Percentiles rank a stretch among this genome's conserved stretches.
Conservation (phyloP, 2,113 vertebrate species). For the Gadus chalcogrammus region DNA sequence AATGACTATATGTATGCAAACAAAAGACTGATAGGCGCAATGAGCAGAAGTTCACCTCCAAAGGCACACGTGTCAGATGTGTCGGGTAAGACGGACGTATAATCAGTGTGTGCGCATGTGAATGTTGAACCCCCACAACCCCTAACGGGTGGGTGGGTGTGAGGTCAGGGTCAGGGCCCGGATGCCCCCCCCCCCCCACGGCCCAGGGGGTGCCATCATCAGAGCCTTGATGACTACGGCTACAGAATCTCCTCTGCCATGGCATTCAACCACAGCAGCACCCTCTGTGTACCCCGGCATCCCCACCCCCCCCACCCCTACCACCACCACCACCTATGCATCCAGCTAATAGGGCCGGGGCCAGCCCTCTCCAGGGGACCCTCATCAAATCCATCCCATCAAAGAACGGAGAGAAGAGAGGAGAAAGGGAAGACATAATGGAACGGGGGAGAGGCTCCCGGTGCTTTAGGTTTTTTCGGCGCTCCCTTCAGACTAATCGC, state of each 20-base stretch:
- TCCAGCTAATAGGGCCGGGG: conserved; percentile 74
- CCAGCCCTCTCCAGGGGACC: conserved; percentile 71
- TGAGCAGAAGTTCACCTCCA: no score
- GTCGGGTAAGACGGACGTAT: no score
- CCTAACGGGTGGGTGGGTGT: neutral
- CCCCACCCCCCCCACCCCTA: conserved; percentile 56
- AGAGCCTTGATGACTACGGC: conserved; percentile 69
- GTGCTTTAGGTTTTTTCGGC: conserved; percentile 57
- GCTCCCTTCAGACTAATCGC: conserved; percentile 74
- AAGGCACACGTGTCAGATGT: no score
- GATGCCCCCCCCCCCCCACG: no score
- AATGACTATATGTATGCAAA: neutral
- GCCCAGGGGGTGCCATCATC: conserved; percentile 58
- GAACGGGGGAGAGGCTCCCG: neutral
- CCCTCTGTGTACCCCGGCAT: conserved; percentile 45
- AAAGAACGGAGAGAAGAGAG: conserved; percentile 46
- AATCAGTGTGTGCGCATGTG: no score
- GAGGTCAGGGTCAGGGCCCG: no score
- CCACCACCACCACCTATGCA: conserved; percentile 60
- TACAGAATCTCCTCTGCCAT: conserved; percentile 70
- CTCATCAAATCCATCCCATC: conserved; percentile 72
- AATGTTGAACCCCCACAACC: neutral
- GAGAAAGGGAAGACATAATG: neutral
- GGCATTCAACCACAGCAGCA: conserved; percentile 62
- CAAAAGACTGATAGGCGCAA: neutral